These are phyloP conservation scores for Candoia aspera DNA, from an alignment of 2,113 vertebrate genomes.

Conservation along the genomic window DNA sequence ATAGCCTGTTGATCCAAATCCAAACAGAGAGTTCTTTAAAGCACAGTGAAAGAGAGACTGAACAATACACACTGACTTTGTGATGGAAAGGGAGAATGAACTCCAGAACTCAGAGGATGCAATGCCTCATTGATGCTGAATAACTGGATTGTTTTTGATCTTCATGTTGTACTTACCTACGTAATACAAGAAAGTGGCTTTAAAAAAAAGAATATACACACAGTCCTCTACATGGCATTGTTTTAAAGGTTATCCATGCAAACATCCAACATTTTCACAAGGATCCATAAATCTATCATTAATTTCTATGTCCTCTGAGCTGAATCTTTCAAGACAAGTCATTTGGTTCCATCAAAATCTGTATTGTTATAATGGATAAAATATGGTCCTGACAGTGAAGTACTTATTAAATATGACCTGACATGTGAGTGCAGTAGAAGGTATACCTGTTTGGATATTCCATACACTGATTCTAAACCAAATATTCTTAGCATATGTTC, in stretches of 20 bases:
- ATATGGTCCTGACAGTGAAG: background rate
- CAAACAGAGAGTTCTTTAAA: conserved; percentile 44
- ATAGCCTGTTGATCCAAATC: conserved; percentile 60
- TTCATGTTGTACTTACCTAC: background rate
- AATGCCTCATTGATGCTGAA: conserved; percentile 14
- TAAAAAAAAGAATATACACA: too few species aligned
- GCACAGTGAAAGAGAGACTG: background rate
- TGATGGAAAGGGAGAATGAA: rapidly evolving
- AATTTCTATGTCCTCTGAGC: background rate
- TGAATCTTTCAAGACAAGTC: background rate
- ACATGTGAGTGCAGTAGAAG: background rate
- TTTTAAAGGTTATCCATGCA: background rate
- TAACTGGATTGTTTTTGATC: background rate
- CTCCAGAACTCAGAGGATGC: conserved; percentile 31
- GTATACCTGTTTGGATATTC: background rate
- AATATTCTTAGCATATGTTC: background rate
- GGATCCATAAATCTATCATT: background rate
- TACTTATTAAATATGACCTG: conserved; percentile 6
- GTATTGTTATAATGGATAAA: conserved; percentile 28
- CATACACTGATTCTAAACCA: background rate
- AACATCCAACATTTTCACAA: background rate
- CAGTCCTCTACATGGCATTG: background rate
- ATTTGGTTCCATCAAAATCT: background rate
- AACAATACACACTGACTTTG: conserved; percentile 36
- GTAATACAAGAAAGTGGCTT: background rate